These are phyloP conservation scores for Tridacna crocea DNA, from an alignment of 2,888 invertebrate genomes.

Conservation along the genomic window DNA sequence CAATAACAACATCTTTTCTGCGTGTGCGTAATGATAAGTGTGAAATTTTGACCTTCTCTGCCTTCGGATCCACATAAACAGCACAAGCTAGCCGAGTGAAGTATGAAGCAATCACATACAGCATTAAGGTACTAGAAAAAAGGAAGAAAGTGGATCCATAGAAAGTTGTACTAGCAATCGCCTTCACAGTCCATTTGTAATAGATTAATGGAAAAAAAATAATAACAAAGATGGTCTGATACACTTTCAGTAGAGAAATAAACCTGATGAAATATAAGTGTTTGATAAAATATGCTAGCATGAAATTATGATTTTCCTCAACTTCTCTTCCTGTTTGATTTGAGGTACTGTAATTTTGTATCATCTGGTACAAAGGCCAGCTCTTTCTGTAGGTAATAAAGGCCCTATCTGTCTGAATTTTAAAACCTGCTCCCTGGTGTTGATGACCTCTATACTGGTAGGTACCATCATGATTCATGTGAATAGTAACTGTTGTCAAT, in stretches of 20 bases:
- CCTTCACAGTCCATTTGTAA: background rate
- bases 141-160: background rate
- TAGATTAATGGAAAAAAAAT: background rate
- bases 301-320: background rate
- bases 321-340: background rate
- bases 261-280: background rate
- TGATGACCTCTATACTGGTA: too few species aligned
- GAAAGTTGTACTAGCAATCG: background rate
- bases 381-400: too few species aligned
- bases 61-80: constrained; percentile 29
- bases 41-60: constrained; percentile 37
- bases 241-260: constrained; percentile 34
- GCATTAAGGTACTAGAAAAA: constrained; percentile 13
- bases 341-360: background rate
- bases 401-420: too few species aligned
- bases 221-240: constrained; percentile 28
- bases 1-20: constrained; percentile 29
- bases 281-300: constrained; percentile 6
- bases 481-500: too few species aligned
- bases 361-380: too few species aligned
- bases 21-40: constrained; percentile 49
- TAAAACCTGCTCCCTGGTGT: too few species aligned
- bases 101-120: constrained; percentile 29
- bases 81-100: constrained; percentile 32
- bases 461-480: too few species aligned